Percentiles rank a stretch among this genome's conserved stretches.
phyloP scores from a whole-genome alignment of 2,888 invertebrate genomes.

The Ormyrus labotus region DNA sequence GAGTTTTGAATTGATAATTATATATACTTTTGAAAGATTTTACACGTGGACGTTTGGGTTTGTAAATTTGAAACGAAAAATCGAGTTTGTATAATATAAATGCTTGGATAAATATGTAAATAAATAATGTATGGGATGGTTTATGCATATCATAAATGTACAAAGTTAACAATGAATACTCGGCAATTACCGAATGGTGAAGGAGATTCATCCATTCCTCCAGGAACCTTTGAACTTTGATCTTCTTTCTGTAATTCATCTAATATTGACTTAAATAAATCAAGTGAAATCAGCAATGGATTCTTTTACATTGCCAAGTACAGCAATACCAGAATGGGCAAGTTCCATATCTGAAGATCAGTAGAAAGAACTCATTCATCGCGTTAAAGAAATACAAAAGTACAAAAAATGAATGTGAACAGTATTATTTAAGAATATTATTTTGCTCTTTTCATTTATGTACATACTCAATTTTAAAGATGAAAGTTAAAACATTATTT shows the following conservation, averaged over 20 bases:
- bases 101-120: too few species aligned
- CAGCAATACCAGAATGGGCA: slow-evolving; percentile 85
- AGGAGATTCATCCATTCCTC: slow-evolving; percentile 49
- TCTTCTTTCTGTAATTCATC: slow-evolving; percentile 65
- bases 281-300: slow-evolving; percentile 85
- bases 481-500: slow-evolving; percentile 21
- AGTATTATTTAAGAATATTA: slow-evolving; percentile 20
- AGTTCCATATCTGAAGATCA: slow-evolving; percentile 82
- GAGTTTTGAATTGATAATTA: too few species aligned
- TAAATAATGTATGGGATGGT: too few species aligned
- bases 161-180: slow-evolving; percentile 58
- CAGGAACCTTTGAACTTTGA: slow-evolving; percentile 71
- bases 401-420: slow-evolving; percentile 62
- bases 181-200: slow-evolving; percentile 1
- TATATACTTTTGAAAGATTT: too few species aligned
- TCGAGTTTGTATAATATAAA: too few species aligned
- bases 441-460: slow-evolving; percentile 12
- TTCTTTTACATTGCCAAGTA: slow-evolving; percentile 81
- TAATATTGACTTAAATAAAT: slow-evolving; percentile 70
- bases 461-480: slow-evolving; percentile 33
- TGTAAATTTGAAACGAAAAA: too few species aligned
- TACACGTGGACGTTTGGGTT: too few species aligned
- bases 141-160: neutral
- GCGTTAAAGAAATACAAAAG: slow-evolving; percentile 76
- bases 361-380: slow-evolving; percentile 82